phyloP scores from a whole-genome alignment of 2,797 vertebrate species.

The Pelodytes ibericus region DNA sequence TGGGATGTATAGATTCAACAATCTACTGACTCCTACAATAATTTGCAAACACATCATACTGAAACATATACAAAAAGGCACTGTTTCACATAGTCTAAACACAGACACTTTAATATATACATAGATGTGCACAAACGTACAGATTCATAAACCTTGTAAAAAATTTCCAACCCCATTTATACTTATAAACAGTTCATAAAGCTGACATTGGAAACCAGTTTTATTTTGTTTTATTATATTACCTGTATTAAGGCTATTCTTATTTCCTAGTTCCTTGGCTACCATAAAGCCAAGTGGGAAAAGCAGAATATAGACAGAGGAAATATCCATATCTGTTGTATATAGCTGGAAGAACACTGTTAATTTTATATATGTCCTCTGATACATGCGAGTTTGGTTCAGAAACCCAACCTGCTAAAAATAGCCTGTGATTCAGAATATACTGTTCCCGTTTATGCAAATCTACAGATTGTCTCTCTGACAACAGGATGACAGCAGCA shows the following conservation, averaged over 20 bases:
- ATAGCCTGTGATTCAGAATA: constrained; percentile 29
- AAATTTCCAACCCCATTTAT: not conserved
- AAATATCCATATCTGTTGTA: no score
- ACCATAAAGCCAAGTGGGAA: no score
- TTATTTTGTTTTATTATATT: no score
- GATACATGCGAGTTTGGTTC: not conserved
- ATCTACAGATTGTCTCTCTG: not conserved
- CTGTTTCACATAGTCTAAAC: constrained; percentile 5
- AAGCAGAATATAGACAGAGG: no score
- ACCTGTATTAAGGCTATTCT: no score
- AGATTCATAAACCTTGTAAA: not conserved
- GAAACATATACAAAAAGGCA: not conserved
- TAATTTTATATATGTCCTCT: no score
- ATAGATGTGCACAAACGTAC: not conserved
- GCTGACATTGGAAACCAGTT: not conserved
- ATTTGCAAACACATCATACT: not conserved
- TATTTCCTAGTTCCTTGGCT: no score
- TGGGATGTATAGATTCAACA: no score
- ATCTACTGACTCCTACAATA: no score
- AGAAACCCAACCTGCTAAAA: constrained; percentile 5
- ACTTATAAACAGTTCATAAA: not conserved
- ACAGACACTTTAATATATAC: constrained; percentile 9
- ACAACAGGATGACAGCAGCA: not conserved
- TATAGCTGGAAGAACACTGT: no score
- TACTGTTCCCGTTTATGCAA: not conserved